Base-by-base conservation (phyloP, 1,140 invertebrate species). In the Lasioglossum baleicum region DNA sequence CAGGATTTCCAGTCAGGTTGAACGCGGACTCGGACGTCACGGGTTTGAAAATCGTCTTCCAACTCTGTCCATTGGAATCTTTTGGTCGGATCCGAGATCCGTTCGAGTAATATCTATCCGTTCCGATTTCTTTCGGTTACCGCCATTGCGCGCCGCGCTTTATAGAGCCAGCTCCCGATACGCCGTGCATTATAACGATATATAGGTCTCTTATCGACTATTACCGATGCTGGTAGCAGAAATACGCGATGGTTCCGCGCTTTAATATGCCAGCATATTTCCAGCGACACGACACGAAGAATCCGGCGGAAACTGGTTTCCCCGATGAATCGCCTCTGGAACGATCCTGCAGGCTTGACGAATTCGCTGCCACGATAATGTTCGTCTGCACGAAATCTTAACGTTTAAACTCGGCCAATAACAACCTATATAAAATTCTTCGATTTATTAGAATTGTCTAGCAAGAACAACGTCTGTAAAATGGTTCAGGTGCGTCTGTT, bases 161-260 rank as follows among this genome's bases (percentile, higher is more conserved):
- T 76, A 76, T 61, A 76, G 20, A 61, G 75, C 66, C 75, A 15
- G 42, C 56, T 76, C 53, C 56, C 53, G 65, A 60, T 76, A 60
- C 74, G 11, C 35, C 35, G 42, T 63, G 65, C 53, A 53, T 77
- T 72, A 72, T 17, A 22, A 64, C 48, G 42, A 72, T 78, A 72
- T 65, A 77, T 64, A 72, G 31, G 60, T 71, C 58, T 78, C 70
- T 78, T 78, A 78, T 71, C 75, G 75, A 78, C 60, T 64, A 72
- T 72, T 72, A 72, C 67, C 26, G 44, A 78, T 72, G 15, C 35
- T 35, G 75, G 68, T 71, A 56, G 56, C 35, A 53, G 68, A 31
- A 78, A 72, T 72, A 72, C 58, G 68, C 60, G 35, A 60, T 17
- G 67, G 31, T 71, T 56, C n/a, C 56, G 8, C 15, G 42, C 58